These are phyloP conservation scores for Platerodrilus igneus DNA, from an alignment of 2,888 invertebrate species.

Conservation along the genomic window DNA sequence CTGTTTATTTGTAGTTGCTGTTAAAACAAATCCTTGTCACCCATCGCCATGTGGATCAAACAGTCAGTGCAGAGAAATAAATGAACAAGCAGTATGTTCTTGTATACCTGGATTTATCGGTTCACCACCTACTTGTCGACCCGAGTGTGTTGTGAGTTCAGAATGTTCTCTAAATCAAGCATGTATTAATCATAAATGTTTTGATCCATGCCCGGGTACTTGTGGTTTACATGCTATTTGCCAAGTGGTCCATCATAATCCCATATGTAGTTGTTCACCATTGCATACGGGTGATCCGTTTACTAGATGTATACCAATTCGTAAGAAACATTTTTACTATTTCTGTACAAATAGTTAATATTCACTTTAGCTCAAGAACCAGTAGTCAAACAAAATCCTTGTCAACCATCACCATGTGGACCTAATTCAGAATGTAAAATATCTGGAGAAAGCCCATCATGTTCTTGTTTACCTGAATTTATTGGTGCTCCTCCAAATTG, in stretches of 20 bases:
- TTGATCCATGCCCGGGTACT: constrained; percentile 56
- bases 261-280: constrained; percentile 54
- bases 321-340: constrained; percentile 31
- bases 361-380: too few relatives aligned
- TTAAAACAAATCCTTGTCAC: constrained; percentile 48
- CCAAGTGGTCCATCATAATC: constrained; percentile 56
- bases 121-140: constrained; percentile 54
- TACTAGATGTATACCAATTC: constrained; percentile 58
- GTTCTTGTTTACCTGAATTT: constrained; percentile 66
- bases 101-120: constrained; percentile 56
- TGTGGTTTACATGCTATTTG: constrained; percentile 56
- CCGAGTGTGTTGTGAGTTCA: constrained; percentile 56
- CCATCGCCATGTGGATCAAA: constrained; percentile 56
- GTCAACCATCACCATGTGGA: constrained; percentile 71
- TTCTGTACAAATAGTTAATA: neutral
- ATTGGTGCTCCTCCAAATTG: constrained; percentile 69
- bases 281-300: constrained; percentile 62
- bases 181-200: constrained; percentile 58
- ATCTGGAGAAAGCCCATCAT: constrained; percentile 63
- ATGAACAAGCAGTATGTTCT: constrained; percentile 54
- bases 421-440: constrained; percentile 61
- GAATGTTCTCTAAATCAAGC: constrained; percentile 54
- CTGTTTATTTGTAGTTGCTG: too few relatives aligned
- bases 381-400: too few relatives aligned
- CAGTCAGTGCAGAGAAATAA: constrained; percentile 53